Evolutionary conservation across 1,140 invertebrate species (phyloP), one percentile per base, ranked within the genome.

Genomic region (Philotrypesis tridentata): DNA sequence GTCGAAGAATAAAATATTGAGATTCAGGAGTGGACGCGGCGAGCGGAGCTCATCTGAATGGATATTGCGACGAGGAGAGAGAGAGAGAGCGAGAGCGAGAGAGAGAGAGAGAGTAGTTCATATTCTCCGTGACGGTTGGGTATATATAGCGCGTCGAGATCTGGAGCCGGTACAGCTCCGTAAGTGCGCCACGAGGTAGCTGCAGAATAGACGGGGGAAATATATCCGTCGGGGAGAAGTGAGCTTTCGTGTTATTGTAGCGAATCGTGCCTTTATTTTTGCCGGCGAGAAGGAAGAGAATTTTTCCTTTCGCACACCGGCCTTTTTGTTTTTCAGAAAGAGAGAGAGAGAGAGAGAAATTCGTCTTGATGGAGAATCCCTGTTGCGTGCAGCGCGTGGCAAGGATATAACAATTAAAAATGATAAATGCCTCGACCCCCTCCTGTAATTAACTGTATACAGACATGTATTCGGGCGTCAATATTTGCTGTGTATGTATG

Each of bases 21-120:
- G 80, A 76, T 82, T 78, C 43, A 63, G 48, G 55, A 74, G 29
- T 55, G 82, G 72, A 65, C 60, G 14, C 31, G 6, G 43, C 14
- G 31, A 72, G 6, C 82, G 82, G 80, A 77, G 55, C 79, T 83
- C 74, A 73, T 83, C 72, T 40, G 74, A 81, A 85, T 85, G 82
- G 79, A 81, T 60, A 83, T 81, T 71, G 74, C 33, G 14, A 33
- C 61, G n/a, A 7, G 9, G 33, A 37, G 33, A 37, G 33, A n/a
- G n/a, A 7, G 23, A n/a, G n/a, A n/a, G n/a, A n/a, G n/a, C n/a
- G n/a, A n/a, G n/a, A n/a, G n/a, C n/a, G n/a, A n/a, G n/a, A n/a
- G n/a, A n/a, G 12, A 37, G 33, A 37, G 33, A 37, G 33, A n/a
- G n/a, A 7, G 23, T 61, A 70, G 80, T 83, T 83, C 82, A 80